Conservation (phyloP, 2,888 invertebrate species). For the Parnassius orleans region DNA sequence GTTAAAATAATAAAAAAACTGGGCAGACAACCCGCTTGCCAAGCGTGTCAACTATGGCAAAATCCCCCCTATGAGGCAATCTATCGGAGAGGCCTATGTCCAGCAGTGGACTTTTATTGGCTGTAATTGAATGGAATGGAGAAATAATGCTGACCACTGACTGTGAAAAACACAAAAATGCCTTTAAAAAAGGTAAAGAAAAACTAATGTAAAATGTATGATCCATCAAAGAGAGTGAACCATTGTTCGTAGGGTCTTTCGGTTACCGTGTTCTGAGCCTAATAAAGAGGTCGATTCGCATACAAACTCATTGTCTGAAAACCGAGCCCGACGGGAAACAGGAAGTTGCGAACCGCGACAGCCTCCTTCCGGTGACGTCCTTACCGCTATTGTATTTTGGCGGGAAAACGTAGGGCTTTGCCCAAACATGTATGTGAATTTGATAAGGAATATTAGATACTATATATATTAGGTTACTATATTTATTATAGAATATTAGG, state of each 20-base stretch:
- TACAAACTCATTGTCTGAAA: constrained; percentile 20
- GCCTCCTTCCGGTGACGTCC: constrained; percentile 29
- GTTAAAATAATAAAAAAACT: no score
- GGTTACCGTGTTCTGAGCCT: constrained; percentile 6
- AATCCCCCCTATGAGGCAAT: no score
- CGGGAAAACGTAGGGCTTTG: constrained; percentile 25
- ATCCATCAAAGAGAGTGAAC: constrained; percentile 4
- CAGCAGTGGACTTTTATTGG: no score
- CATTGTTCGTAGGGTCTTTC: constrained; percentile 12
- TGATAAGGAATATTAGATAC: constrained; percentile 16
- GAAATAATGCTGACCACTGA: no score
- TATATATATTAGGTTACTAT: no score
- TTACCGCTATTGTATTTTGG: constrained; percentile 33
- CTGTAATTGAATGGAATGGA: no score
- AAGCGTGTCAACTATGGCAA: no score
- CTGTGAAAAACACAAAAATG: no score
- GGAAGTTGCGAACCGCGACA: constrained; percentile 36
- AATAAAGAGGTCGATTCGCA: constrained; percentile 14
- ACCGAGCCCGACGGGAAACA: constrained; percentile 29
- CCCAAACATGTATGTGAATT: constrained; percentile 1
- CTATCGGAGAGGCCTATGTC: no score
- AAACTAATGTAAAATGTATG: not conserved
- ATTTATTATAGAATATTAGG: no score
- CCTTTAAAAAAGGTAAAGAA: not conserved
- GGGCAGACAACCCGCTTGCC: no score